phyloP scores from a whole-genome alignment of 2,113 vertebrate genomes.

The Odontesthes bonariensis region DNA sequence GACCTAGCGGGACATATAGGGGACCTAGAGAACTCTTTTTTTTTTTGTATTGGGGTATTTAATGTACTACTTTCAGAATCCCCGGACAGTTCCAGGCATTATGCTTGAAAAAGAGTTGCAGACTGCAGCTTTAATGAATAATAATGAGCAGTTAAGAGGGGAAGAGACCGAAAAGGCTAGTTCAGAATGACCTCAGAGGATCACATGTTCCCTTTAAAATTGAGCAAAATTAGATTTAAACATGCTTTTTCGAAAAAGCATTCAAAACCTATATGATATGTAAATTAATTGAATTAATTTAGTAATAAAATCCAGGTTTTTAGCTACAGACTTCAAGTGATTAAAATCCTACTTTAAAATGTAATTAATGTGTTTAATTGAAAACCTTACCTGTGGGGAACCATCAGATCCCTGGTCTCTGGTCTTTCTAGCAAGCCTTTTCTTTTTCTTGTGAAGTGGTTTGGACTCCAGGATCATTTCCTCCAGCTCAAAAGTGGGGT shows the following conservation, averaged over 20 bases:
- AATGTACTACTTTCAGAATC: no score
- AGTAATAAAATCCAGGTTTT: no score
- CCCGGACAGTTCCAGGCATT: no score
- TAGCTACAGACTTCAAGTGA: no score
- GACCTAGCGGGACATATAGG: no score
- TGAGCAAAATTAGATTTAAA: not conserved
- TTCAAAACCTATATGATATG: not conserved
- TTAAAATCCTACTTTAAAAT: not conserved
- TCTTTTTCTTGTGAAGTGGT: slow-evolving; percentile 98
- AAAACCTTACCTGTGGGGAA: slow-evolving; percentile 86
- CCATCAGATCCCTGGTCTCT: slow-evolving; percentile 85
- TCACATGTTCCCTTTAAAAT: no score
- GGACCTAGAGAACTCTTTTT: no score
- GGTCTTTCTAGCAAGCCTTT: slow-evolving; percentile 91
- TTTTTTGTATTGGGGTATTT: no score
- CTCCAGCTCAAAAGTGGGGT: slow-evolving; percentile 96
- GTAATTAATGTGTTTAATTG: not conserved
- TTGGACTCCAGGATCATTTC: slow-evolving; percentile 99
- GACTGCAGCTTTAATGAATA: no score
- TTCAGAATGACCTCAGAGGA: no score
- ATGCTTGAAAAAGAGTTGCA: no score
- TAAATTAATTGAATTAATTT: no score
- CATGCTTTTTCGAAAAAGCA: not conserved
- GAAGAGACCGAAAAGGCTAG: not conserved
- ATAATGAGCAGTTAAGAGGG: slow-evolving; percentile 21